Evolutionary conservation across 2,797 vertebrate species (phyloP).

Genomic region (Euthynnus affinis): DNA sequence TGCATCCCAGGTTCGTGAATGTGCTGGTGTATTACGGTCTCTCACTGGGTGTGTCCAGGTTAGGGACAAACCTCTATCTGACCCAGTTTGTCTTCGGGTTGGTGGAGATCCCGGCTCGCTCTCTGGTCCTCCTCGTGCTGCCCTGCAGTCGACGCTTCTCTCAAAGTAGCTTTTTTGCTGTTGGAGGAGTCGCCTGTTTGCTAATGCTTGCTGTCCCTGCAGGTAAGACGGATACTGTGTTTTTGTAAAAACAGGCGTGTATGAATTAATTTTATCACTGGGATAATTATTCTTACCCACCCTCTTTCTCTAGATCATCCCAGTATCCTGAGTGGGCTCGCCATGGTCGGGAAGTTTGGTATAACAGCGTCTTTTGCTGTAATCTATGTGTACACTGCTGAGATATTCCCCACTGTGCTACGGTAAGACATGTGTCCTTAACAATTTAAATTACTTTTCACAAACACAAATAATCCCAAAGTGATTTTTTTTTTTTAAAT

Average conservation of each 20-base stretch:
- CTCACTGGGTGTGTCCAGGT: slow-evolving; percentile 88
- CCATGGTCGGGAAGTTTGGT: slow-evolving; percentile 94
- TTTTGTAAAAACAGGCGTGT: neutral
- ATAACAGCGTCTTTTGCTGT: slow-evolving; percentile 93
- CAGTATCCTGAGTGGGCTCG: slow-evolving; percentile 78
- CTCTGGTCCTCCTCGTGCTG: slow-evolving; percentile 78
- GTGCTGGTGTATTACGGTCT: slow-evolving; percentile 92
- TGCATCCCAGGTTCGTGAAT: slow-evolving; percentile 88
- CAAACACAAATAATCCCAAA: neutral
- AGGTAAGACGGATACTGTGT: slow-evolving; percentile 55
- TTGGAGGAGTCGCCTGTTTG: slow-evolving; percentile 81
- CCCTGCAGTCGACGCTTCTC: slow-evolving; percentile 80
- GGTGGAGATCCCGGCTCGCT: slow-evolving; percentile 88
- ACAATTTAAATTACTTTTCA: neutral
- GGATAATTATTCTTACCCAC: neutral
- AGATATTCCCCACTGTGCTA: slow-evolving; percentile 93
- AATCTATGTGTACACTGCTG: slow-evolving; percentile 94
- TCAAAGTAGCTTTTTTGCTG: slow-evolving; percentile 77
- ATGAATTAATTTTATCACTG: neutral
- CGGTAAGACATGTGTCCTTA: slow-evolving; percentile 62
- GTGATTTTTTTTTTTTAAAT: neutral
- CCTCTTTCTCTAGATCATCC: slow-evolving; percentile 68
- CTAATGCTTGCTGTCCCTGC: slow-evolving; percentile 79
- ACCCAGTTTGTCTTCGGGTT: slow-evolving; percentile 91
- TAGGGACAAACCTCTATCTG: slow-evolving; percentile 91